Percentiles rank a stretch among this genome's conserved stretches.
These are phyloP conservation scores for Lasiurus borealis DNA, from an alignment of 2,113 vertebrate genomes.

Conservation along the genomic window DNA sequence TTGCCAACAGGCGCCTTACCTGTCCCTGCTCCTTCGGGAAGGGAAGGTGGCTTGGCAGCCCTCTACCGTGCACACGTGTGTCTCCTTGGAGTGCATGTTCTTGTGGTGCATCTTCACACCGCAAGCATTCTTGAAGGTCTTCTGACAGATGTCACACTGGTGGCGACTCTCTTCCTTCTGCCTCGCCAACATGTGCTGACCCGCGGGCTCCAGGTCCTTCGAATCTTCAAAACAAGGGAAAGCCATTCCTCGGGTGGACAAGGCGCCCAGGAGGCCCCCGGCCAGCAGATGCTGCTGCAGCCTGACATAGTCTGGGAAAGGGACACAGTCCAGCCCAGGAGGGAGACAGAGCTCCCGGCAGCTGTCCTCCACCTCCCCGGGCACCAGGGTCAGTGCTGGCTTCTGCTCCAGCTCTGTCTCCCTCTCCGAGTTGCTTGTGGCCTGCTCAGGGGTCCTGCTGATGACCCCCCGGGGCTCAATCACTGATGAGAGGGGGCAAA, in stretches of 20 bases:
- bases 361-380: slow-evolving; percentile 80
- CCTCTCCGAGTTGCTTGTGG: slow-evolving; percentile 78
- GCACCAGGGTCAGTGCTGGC: slow-evolving; percentile 76
- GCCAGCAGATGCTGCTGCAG: slow-evolving; percentile 88
- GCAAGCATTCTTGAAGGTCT: slow-evolving; percentile 96
- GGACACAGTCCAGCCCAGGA: slow-evolving; percentile 79
- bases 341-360: slow-evolving; percentile 83
- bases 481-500: slow-evolving; percentile 80
- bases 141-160: slow-evolving; percentile 96
- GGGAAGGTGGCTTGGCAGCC: slow-evolving; percentile 96
- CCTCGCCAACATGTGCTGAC: slow-evolving; percentile 81
- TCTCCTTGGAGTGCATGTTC: slow-evolving; percentile 96
- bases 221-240: slow-evolving; percentile 87
- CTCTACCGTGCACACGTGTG: slow-evolving; percentile 94
- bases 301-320: slow-evolving; percentile 86
- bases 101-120: slow-evolving; percentile 96
- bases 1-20: slow-evolving; percentile 88
- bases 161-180: slow-evolving; percentile 89
- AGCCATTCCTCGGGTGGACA: slow-evolving; percentile 83
- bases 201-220: slow-evolving; percentile 84
- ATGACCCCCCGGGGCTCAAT: slow-evolving; percentile 52
- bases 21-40: slow-evolving; percentile 97
- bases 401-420: slow-evolving; percentile 83
- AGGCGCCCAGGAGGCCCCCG: slow-evolving; percentile 84
- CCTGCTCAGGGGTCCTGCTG: slow-evolving; percentile 81